Base-by-base conservation (phyloP, 2,113 vertebrate species). In the Pachycephala philippinensis region DNA sequence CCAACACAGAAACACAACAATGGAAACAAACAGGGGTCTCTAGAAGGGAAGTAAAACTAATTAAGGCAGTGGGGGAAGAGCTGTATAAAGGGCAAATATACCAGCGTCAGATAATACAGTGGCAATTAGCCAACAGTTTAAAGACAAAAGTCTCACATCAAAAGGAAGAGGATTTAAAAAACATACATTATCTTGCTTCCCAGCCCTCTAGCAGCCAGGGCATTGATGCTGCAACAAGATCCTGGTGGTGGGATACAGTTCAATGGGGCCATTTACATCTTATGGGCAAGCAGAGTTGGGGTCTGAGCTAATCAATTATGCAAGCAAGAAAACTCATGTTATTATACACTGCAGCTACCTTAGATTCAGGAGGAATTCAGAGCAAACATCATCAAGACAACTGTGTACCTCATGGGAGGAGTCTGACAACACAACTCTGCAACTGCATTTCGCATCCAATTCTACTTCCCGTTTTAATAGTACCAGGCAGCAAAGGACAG, bases 111-210 rank as follows among this genome's bases (percentile, higher is more conserved):
- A 94, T 52, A 92, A 93, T 37, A 81, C 54, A 77, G 47, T 84
- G 93, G 84, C 91, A 95, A 95, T 78, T 75, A 93, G 91, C 86
- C 93, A 92, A 63, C 17, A 60, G 37, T 81, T 89, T 75, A 87
- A 74, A 95, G 76, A 90, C 64, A 93, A 44, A 93, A 90, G 59
- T 63, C 33, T 88, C 47, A 57, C 19, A 94, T 66, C 45, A 84
- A 89, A 93, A 91, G 72, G 75, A 96, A 81, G 19, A 92, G 12
- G 35, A 64, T 89, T 90, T 84, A 16, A 81, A 88, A 90, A 95
- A 44, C 83, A 70, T 23, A 7, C 3, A 54, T 44, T 92, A 40
- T 75, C 83, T 93, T 74, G 35, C 31, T 89, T 69, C 59, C 45
- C n/a, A 72, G 31, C 72, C 40, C 49, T 89, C 44, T 16, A 69